These are phyloP conservation scores for Agrochola lychnidis DNA, from an alignment of 2,888 invertebrate genomes.

Conservation along the genomic window DNA sequence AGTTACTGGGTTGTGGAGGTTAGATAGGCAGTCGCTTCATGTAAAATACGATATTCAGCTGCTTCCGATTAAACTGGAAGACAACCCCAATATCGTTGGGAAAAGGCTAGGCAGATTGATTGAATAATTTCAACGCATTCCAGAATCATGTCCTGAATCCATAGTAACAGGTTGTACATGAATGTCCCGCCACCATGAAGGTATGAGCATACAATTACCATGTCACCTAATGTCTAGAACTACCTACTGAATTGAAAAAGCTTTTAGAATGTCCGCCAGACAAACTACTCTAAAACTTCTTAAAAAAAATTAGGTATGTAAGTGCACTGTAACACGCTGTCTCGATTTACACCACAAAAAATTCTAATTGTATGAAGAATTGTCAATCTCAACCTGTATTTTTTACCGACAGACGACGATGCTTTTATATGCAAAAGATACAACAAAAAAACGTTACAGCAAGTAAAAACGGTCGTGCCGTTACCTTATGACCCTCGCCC, in stretches of 20 bases:
- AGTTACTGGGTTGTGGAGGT: no score
- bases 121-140: no score
- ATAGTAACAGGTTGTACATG: no score
- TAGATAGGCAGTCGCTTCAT: no score
- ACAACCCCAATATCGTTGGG: no score
- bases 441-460: constrained; percentile 34
- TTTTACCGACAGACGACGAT: constrained; percentile 10
- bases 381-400: constrained; percentile 18
- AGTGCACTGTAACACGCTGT: constrained; percentile 10
- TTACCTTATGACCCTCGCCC: constrained; percentile 5
- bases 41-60: no score
- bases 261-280: not conserved
- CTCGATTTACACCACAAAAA: constrained; percentile 21
- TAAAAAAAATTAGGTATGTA: not conserved
- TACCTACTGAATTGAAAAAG: not conserved
- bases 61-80: no score
- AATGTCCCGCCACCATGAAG: no score
- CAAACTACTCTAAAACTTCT: not conserved
- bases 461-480: constrained; percentile 23
- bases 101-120: no score
- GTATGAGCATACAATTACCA: not conserved
- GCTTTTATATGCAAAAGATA: constrained; percentile 26
- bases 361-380: constrained; percentile 10
- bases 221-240: not conserved
- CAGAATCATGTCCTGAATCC: no score